Conservation (phyloP, 1,140 invertebrate genomes). For the Apocrypta bakeri region DNA sequence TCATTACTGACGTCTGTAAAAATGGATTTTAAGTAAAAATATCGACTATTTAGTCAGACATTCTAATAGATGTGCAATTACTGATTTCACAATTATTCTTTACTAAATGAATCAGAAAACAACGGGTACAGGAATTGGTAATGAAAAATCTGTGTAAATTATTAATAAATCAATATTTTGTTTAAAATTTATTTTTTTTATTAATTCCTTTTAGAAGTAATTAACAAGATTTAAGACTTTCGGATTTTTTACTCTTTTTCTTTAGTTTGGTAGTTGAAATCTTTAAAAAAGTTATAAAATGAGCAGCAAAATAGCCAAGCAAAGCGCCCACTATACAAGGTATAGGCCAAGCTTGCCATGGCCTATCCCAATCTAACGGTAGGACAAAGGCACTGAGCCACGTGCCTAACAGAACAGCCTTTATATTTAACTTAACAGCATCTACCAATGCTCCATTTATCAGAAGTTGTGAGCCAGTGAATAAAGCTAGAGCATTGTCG, state of each 20-base stretch:
- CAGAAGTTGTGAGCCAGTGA: conserved; percentile 73
- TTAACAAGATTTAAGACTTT: conserved; percentile 39
- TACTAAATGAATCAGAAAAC: too few relatives aligned
- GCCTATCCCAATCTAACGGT: conserved; percentile 93
- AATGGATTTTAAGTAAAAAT: too few relatives aligned
- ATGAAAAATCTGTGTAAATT: conserved; percentile 14
- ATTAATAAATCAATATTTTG: not conserved
- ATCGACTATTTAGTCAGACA: too few relatives aligned
- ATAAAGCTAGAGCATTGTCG: conserved; percentile 74
- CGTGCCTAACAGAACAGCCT: conserved; percentile 83
- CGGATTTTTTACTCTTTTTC: conserved; percentile 31
- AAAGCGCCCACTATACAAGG: conserved; percentile 84
- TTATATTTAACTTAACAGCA: conserved; percentile 77
- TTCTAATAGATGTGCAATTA: too few relatives aligned
- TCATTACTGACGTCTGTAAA: too few relatives aligned
- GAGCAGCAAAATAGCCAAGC: conserved; percentile 77
- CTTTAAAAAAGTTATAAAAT: conserved; percentile 75
- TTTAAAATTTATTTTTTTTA: conserved; percentile 18
- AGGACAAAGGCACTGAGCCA: conserved; percentile 92
- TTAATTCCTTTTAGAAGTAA: conserved; percentile 5
- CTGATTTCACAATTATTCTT: too few relatives aligned
- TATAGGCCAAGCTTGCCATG: conserved; percentile 91
- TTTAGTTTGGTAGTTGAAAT: conserved; percentile 47
- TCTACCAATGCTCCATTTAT: conserved; percentile 74
- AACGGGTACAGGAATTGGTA: not conserved